Evolutionary conservation across 2,113 vertebrate species (phyloP), one percentile per base, ranked within the genome.

Genomic region (Thamnaconus septentrionalis): DNA sequence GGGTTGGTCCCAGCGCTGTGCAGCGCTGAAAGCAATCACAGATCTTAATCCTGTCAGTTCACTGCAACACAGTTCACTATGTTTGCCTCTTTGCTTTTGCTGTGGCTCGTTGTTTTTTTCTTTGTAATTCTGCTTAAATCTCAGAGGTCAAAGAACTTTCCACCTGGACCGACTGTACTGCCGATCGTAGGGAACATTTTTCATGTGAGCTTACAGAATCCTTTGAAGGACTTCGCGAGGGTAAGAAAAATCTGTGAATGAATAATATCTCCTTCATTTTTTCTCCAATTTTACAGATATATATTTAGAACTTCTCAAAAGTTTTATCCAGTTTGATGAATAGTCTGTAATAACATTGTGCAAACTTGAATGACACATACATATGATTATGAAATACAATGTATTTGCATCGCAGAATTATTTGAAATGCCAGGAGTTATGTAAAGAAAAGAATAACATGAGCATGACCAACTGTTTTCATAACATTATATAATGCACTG

Each of bases 151-250:
- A 79, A 85, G 70, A 92, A 90, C 83, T 91, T 92, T 49, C 91
- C 91, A 5, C 90, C 91, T 0, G 90, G 91, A 46, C 90, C 91
- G 4, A 18, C 50, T 0, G 9, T 58, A 0, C 7, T 90, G 8
- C 91, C 91, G 0, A 1, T 92, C 41, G 59, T 92, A 42, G 91
- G 91, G 11, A 92, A 86, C 61, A 59, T 91, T 41, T 65, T 90
- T 11, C 53, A 89, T 3, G 46, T 91, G 10, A 86, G 53, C 48
- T 39, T 90, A 3, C 59, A 61, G 0, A 90, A 90, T 69, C 91
- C 89, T 10, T 52, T 91, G 12, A 59, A 83, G 5, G 91, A 90
- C 60, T 80, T 92, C 51, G 74, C 90, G 64, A 89, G 71, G 86
- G 90, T 92, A 72, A 55, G 74, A 50, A 43, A 41, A 49, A n/a